These are phyloP conservation scores for Kryptolebias ocellatus DNA, from an alignment of 2,797 vertebrate genomes.

Conservation along the genomic window DNA sequence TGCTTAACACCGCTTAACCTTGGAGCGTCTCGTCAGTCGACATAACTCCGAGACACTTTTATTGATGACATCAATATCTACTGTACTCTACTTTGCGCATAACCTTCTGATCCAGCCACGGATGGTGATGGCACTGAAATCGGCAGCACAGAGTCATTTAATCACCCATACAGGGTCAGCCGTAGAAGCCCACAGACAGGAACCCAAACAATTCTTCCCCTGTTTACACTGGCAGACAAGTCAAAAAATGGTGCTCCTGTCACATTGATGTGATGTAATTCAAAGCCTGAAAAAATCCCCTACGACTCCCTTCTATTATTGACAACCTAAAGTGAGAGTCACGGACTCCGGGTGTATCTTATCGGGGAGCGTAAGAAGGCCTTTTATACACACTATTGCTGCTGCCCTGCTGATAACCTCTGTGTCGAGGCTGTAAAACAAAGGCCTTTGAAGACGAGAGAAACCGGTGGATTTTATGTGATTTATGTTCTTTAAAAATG, in stretches of 20 bases:
- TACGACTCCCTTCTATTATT: slow-evolving; percentile 51
- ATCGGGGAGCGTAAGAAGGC: slow-evolving; percentile 70
- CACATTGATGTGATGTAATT: slow-evolving; percentile 59
- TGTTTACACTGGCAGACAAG: slow-evolving; percentile 63
- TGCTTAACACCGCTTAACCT: slow-evolving; percentile 79
- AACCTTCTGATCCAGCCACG: slow-evolving; percentile 71
- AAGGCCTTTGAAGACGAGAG: slow-evolving; percentile 79
- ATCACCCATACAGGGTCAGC: slow-evolving; percentile 73
- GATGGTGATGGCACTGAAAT: slow-evolving; percentile 60
- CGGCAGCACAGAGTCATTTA: slow-evolving; percentile 53
- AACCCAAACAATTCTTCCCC: slow-evolving; percentile 67
- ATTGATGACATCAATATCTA: slow-evolving; percentile 78
- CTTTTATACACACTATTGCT: slow-evolving; percentile 77
- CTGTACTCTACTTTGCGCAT: slow-evolving; percentile 53
- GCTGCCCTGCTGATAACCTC: slow-evolving; percentile 79
- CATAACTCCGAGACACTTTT: slow-evolving; percentile 76
- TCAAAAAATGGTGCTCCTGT: slow-evolving; percentile 42
- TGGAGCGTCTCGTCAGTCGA: slow-evolving; percentile 62
- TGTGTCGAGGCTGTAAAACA: slow-evolving; percentile 68
- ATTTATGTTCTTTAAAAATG: slow-evolving; percentile 78
- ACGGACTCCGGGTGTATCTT: slow-evolving; percentile 59
- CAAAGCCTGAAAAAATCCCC: slow-evolving; percentile 65
- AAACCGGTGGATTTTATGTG: slow-evolving; percentile 68
- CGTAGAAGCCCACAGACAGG: slow-evolving; percentile 68
- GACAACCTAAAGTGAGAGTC: slow-evolving; percentile 57